A percentile compares a stretch with the other conserved stretches of the same genome.
These are phyloP conservation scores for Prosopocoilus inquinatus DNA, from an alignment of 2,888 invertebrate species.

Conservation along the genomic window DNA sequence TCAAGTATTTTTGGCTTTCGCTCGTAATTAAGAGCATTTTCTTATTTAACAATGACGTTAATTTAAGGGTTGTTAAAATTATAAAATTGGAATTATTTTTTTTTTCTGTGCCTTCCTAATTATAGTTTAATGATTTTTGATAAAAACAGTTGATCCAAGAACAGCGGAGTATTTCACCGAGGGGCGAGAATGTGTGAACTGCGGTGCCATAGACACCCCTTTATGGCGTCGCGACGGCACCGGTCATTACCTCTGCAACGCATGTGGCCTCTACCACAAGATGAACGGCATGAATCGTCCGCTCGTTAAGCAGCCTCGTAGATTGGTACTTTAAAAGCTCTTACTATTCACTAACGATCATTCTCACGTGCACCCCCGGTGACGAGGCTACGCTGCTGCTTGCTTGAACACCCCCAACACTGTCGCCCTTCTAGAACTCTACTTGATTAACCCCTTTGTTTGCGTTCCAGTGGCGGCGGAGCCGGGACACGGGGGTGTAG, in stretches of 20 bases:
- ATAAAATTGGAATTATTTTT: conserved; percentile 8
- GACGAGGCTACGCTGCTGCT: conserved; percentile 52
- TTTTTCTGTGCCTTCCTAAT: conserved; percentile 3
- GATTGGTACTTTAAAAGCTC: conserved; percentile 65
- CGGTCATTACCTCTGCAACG: conserved; percentile 99
- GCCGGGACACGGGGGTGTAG: conserved; percentile 74
- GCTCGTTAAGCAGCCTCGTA: conserved; percentile 85
- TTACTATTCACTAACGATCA: neutral
- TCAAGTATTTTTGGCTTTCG: conserved; percentile 1
- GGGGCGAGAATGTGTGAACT: conserved; percentile 97
- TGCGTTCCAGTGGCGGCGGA: conserved; percentile 78
- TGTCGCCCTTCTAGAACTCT: neutral
- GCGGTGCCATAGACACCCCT: conserved; percentile 94
- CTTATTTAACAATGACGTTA: no score
- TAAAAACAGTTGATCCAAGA: conserved; percentile 42
- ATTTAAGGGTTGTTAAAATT: no score
- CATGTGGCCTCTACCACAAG: conserved; percentile 97
- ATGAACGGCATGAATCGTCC: conserved; percentile 95
- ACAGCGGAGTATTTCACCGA: conserved; percentile 60
- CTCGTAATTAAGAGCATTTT: no score
- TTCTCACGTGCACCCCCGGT: conserved; percentile 40
- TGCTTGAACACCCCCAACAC: conserved; percentile 5
- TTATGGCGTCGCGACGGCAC: conserved; percentile 98
- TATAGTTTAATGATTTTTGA: conserved; percentile 1
- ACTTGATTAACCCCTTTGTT: conserved; percentile 31